Percentiles rank a stretch among this genome's conserved stretches.
phyloP scores from a whole-genome alignment of 2,888 invertebrate species.

The Nemotelus pantherinus region DNA sequence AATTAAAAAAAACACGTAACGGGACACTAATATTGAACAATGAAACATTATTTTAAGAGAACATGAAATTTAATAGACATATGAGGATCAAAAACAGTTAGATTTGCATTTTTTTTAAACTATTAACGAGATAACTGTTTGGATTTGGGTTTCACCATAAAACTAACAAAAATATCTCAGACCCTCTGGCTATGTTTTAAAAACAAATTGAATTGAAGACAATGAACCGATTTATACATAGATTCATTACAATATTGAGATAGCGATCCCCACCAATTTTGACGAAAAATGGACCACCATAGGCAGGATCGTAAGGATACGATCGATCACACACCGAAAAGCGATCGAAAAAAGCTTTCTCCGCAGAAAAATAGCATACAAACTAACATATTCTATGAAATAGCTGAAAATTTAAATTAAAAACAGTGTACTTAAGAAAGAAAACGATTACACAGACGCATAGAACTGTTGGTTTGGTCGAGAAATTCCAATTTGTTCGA shows the following conservation, averaged over 20 bases:
- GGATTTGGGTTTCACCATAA: background rate
- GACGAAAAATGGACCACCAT: constrained; percentile 21
- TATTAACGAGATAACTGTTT: background rate
- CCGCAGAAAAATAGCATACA: constrained; percentile 29
- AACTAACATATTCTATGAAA: constrained; percentile 29
- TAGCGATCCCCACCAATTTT: constrained; percentile 28
- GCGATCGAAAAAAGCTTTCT: constrained; percentile 36
- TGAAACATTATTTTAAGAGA: too few relatives aligned
- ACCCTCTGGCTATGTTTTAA: background rate
- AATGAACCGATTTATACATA: background rate
- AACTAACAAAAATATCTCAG: background rate
- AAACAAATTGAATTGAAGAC: background rate
- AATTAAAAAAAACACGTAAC: constrained; percentile 18
- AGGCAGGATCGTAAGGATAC: constrained; percentile 20
- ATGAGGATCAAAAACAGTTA: too few relatives aligned
- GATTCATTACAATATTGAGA: constrained; percentile 2
- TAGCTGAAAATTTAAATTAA: constrained; percentile 21
- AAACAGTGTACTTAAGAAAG: constrained; percentile 31
- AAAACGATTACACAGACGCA: constrained; percentile 1
- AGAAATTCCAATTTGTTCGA: background rate
- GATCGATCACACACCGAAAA: constrained; percentile 36
- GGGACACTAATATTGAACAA: too few relatives aligned
- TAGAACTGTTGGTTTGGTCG: background rate
- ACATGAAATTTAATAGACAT: too few relatives aligned
- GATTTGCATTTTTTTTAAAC: background rate